These are phyloP conservation scores for Chondrosia reniformis DNA, from an alignment of 37 sponge, comb jelly and placozoan genomes.

Conservation along the genomic window DNA sequence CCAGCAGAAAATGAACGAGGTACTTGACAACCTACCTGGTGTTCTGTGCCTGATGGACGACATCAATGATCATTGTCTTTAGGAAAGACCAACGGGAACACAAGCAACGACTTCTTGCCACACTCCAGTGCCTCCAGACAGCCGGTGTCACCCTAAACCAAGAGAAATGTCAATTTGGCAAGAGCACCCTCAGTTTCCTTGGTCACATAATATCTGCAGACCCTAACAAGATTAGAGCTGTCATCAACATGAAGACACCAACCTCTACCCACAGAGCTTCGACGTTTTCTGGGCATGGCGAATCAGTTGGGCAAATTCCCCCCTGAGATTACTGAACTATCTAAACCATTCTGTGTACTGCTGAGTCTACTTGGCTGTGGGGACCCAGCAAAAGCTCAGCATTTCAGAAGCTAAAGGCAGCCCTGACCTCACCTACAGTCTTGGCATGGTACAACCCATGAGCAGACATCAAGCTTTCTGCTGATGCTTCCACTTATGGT, in stretches of 20 bases:
- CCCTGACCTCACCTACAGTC: slow-evolving; percentile 17
- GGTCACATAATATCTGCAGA: slow-evolving; percentile 26
- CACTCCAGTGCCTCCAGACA: background rate
- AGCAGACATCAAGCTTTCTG: slow-evolving; percentile 2
- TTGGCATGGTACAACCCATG: slow-evolving; percentile 31
- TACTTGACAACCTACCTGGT: slow-evolving; percentile 22
- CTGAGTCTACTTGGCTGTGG: slow-evolving; percentile 17
- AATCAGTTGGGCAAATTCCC: slow-evolving; percentile 33
- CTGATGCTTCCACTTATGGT: slow-evolving; percentile 43
- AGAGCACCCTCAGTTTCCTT: slow-evolving; percentile 17
- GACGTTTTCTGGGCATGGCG: slow-evolving; percentile 35
- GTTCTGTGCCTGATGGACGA: slow-evolving; percentile 31
- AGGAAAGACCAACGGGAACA: slow-evolving; percentile 19
- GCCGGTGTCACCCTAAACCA: slow-evolving; percentile 24
- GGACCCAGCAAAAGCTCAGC: slow-evolving; percentile 29
- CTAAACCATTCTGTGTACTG: slow-evolving; percentile 29
- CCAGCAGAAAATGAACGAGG: background rate
- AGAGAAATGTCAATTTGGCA: slow-evolving; percentile 34
- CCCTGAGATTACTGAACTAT: background rate
- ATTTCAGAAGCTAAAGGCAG: slow-evolving; percentile 28
- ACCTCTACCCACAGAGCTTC: background rate
- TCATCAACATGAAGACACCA: slow-evolving; percentile 17
- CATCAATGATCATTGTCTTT: slow-evolving; percentile 35
- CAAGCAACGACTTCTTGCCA: background rate
- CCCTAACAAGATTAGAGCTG: slow-evolving; percentile 7